Evolutionary conservation across 2,888 invertebrate species (phyloP).

Genomic region (Drosophila tripunctata): DNA sequence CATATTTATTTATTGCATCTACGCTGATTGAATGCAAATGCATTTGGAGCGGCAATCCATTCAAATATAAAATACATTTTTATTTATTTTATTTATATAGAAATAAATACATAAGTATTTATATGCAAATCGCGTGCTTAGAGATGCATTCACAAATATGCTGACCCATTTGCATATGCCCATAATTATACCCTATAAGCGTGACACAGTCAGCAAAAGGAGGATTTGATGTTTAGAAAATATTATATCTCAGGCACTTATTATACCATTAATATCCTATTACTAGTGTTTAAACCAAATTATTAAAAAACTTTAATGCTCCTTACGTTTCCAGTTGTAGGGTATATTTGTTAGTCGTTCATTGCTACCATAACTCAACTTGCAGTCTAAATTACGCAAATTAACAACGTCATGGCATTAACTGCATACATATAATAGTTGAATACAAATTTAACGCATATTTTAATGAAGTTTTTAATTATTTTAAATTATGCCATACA

Average conservation of each 20-base stretch:
- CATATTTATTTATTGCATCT: constrained; percentile 14
- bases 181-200: constrained; percentile 16
- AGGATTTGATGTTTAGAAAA: background rate
- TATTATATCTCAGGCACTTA: too few relatives aligned
- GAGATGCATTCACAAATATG: constrained; percentile 30
- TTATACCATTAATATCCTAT: too few relatives aligned
- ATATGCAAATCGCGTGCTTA: constrained; percentile 53
- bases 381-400: constrained; percentile 28
- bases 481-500: constrained; percentile 63
- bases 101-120: constrained; percentile 41
- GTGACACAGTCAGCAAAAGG: background rate
- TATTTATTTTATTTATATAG: constrained; percentile 17
- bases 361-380: too few relatives aligned
- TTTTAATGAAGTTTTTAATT: constrained; percentile 58
- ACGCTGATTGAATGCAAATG: constrained; percentile 71
- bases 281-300: too few relatives aligned
- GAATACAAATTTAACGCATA: constrained; percentile 27
- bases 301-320: too few relatives aligned
- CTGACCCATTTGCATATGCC: constrained; percentile 43
- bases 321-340: too few relatives aligned
- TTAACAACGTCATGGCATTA: constrained; percentile 42
- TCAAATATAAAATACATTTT: constrained; percentile 47
- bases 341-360: background rate
- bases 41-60: constrained; percentile 64
- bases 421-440: constrained; percentile 1